A percentile compares a stretch with the other conserved stretches of the same genome.
Conservation (phyloP, 2,888 invertebrate species). For the Mythimna ferrago region DNA sequence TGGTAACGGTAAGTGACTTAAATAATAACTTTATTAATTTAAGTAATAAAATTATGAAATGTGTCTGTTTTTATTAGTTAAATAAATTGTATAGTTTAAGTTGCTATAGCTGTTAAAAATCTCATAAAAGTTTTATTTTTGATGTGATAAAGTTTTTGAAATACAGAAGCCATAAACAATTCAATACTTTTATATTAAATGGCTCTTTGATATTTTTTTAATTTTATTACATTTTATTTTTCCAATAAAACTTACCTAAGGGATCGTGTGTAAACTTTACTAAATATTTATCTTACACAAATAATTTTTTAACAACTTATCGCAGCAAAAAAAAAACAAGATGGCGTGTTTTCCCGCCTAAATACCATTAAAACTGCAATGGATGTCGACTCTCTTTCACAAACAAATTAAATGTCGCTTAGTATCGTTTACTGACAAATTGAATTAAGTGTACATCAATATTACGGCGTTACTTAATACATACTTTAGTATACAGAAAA, state of each 20-base stretch:
- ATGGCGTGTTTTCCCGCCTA: slow-evolving; percentile 34
- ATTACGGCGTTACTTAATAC: slow-evolving; percentile 40
- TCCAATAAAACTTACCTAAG: neutral
- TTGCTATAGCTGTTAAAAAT: slow-evolving; percentile 23
- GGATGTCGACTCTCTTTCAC: slow-evolving; percentile 40
- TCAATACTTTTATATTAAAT: slow-evolving; percentile 16
- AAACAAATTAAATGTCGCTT: slow-evolving; percentile 63
- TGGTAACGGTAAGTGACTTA: slow-evolving; percentile 33
- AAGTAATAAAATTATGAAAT: slow-evolving; percentile 38
- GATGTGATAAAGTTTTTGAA: neutral
- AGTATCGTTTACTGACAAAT: slow-evolving; percentile 68
- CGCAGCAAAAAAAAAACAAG: neutral
- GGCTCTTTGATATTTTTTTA: neutral
- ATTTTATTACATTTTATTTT: slow-evolving; percentile 2
- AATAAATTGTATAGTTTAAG: slow-evolving; percentile 40
- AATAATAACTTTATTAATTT: slow-evolving; percentile 48
- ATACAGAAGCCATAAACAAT: neutral
- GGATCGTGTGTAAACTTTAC: no score
- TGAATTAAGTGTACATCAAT: slow-evolving; percentile 67
- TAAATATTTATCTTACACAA: neutral
- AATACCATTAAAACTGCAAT: slow-evolving; percentile 27
- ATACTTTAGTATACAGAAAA: slow-evolving; percentile 2
- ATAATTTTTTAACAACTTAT: neutral
- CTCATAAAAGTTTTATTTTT: slow-evolving; percentile 33
- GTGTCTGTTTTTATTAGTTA: slow-evolving; percentile 31